phyloP scores from a whole-genome alignment of 1,140 invertebrate species.

The Drosophila quadrilineata region DNA sequence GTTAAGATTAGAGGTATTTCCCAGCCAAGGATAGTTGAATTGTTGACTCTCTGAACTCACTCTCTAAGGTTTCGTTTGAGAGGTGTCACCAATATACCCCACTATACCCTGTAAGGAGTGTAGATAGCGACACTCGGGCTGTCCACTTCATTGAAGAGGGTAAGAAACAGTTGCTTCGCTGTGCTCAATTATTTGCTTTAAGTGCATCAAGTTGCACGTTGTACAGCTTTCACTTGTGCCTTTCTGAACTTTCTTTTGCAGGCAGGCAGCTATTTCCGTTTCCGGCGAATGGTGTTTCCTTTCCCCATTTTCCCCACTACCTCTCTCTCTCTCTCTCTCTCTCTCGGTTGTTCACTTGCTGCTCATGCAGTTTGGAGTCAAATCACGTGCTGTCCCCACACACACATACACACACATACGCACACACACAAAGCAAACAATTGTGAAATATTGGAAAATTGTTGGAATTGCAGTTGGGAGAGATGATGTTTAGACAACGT shows the following conservation, averaged over 20 bases:
- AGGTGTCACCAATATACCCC: no score
- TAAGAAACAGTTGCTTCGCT: not conserved
- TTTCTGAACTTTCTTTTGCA: no score
- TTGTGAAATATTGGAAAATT: constrained; percentile 15
- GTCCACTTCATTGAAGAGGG: no score
- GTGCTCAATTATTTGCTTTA: constrained; percentile 8
- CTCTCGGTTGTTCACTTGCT: not conserved
- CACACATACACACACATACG: no score
- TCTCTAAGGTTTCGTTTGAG: no score
- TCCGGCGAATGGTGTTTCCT: not conserved
- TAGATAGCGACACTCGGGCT: no score
- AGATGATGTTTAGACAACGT: constrained; percentile 19
- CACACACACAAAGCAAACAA: constrained; percentile 32
- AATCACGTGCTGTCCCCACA: constrained; percentile 29
- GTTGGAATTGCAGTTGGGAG: not conserved
- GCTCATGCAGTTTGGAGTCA: not conserved
- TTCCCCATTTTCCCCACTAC: no score
- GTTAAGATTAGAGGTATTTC: no score
- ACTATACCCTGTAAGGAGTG: not conserved
- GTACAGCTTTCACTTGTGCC: not conserved
- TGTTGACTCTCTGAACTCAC: no score
- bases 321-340: not conserved
- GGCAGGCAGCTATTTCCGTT: constrained; percentile 19
- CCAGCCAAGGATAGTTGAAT: no score
- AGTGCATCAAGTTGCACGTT: constrained; percentile 1